These are phyloP conservation scores for Fistularia tabacaria DNA, from an alignment of 2,797 vertebrate species.

Conservation along the genomic window DNA sequence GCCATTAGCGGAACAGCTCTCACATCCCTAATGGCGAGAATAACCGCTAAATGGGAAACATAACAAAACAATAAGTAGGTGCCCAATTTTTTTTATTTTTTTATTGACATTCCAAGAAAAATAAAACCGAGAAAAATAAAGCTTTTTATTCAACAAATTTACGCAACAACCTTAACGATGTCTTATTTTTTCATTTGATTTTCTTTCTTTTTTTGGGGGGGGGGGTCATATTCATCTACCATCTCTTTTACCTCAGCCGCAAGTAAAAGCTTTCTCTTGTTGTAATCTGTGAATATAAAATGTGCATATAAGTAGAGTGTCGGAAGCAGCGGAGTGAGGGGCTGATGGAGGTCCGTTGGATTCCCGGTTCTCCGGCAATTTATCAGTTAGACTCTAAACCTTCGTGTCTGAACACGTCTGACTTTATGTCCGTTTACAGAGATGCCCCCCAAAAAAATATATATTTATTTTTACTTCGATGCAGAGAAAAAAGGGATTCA, in stretches of 20 bases:
- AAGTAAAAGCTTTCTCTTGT: conserved; percentile 45
- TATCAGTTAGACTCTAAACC: too few species aligned
- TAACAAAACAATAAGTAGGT: background rate
- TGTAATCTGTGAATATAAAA: conserved; percentile 39
- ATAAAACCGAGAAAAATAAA: conserved; percentile 1
- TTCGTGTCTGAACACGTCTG: too few species aligned
- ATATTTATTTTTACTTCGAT: too few species aligned
- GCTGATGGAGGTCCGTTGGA: too few species aligned
- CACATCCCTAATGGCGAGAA: background rate
- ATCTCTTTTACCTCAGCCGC: conserved; percentile 32
- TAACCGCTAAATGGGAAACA: too few species aligned
- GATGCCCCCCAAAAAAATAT: too few species aligned
- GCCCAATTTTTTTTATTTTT: conserved; percentile 28
- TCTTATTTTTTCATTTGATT: too few species aligned
- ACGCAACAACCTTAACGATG: conserved; percentile 4
- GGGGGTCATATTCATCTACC: conserved; percentile 9
- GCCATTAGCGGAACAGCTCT: conserved; percentile 2
- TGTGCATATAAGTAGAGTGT: conserved; percentile 13
- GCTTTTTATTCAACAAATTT: background rate
- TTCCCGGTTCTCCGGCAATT: too few species aligned
- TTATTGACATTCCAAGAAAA: conserved; percentile 21
- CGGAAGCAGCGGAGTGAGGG: conserved; percentile 2
- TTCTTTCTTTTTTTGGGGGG: too few species aligned
- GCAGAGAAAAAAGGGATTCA: too few species aligned
- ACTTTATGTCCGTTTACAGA: too few species aligned